A percentile compares a stretch with the other conserved stretches of the same genome.
Evolutionary conservation across 2,888 invertebrate species (phyloP).

Genomic region (Rapana venosa): DNA sequence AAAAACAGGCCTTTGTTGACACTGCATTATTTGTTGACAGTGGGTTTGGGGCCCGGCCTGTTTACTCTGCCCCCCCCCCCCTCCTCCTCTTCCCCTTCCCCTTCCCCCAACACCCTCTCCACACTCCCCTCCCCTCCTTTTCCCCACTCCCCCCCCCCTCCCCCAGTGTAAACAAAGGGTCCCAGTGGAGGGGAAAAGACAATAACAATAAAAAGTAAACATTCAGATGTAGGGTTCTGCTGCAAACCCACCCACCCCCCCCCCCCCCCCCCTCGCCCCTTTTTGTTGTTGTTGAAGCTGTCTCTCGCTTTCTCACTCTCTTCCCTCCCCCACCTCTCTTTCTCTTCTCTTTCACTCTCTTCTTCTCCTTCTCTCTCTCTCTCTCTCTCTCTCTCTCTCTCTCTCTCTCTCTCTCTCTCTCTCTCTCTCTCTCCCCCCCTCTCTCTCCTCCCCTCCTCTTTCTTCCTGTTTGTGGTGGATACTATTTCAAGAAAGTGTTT

Average conservation of each 20-base stretch:
- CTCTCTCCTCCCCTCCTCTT: too few species aligned
- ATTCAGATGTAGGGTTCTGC: too few species aligned
- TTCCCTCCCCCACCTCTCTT: too few species aligned
- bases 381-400: not conserved
- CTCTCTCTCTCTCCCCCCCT: not conserved
- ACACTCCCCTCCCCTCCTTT: not conserved
- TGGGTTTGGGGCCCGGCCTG: too few species aligned
- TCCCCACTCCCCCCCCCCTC: not conserved
- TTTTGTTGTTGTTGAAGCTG: not conserved
- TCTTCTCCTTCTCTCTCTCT: not conserved
- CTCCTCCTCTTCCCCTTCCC: not conserved
- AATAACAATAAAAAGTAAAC: too few species aligned
- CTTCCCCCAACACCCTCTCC: not conserved
- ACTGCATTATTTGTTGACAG: too few species aligned
- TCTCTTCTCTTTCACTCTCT: not conserved
- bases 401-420: conserved; percentile 13
- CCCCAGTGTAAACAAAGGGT: too few species aligned
- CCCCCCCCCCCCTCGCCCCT: not conserved
- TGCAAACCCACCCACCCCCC: not conserved
- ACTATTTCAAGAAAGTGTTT: too few species aligned
- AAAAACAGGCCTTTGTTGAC: too few species aligned
- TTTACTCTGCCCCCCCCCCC: not conserved
- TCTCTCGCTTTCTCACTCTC: too few species aligned
- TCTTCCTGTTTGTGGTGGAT: too few species aligned
- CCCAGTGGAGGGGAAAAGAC: too few species aligned